These are phyloP conservation scores for Physella acuta DNA, from an alignment of 1,140 invertebrate genomes.

Conservation along the genomic window DNA sequence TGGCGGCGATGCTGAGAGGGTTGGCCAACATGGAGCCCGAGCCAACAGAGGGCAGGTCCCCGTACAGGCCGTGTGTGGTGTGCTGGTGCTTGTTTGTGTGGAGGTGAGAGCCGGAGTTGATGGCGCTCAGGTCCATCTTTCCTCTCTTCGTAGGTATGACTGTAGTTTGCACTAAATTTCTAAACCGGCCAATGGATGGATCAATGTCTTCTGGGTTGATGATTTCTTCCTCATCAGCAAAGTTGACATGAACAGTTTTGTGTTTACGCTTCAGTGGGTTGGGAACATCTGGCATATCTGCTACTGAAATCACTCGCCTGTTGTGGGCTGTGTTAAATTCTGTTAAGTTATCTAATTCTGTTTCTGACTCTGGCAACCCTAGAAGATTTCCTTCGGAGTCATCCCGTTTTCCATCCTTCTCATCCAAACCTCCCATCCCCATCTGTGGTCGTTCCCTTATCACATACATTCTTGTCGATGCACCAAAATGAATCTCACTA, in stretches of 20 bases:
- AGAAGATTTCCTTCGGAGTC: constrained; percentile 76
- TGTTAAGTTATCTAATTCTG: constrained; percentile 95
- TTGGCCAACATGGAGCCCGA: constrained; percentile 34
- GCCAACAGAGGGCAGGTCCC: constrained; percentile 65
- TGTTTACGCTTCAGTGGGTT: constrained; percentile 72
- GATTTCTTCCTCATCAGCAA: constrained; percentile 96
- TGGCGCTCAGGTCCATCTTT: constrained; percentile 23
- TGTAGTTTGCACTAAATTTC: constrained; percentile 89
- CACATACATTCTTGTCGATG: constrained; percentile 91
- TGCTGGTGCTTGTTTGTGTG: constrained; percentile 17
- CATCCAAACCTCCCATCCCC: constrained; percentile 64
- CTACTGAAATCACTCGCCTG: constrained; percentile 90
- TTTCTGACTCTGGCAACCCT: constrained; percentile 91
- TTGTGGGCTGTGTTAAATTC: constrained; percentile 99
- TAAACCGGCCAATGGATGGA: constrained; percentile 91
- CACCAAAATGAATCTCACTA: constrained; percentile 94
- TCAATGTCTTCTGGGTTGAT: constrained; percentile 99
- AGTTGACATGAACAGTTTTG: constrained; percentile 74
- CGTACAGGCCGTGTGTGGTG: constrained; percentile 62
- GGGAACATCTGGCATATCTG: constrained; percentile 63
- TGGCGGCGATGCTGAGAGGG: constrained; percentile 64
- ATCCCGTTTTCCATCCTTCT: constrained; percentile 64
- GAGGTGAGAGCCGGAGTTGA: not conserved
- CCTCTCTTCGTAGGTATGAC: constrained; percentile 59
- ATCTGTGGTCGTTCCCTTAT: constrained; percentile 84